Base-by-base conservation (phyloP, 1,140 invertebrate genomes). In the Fragariocoptes setiger region DNA sequence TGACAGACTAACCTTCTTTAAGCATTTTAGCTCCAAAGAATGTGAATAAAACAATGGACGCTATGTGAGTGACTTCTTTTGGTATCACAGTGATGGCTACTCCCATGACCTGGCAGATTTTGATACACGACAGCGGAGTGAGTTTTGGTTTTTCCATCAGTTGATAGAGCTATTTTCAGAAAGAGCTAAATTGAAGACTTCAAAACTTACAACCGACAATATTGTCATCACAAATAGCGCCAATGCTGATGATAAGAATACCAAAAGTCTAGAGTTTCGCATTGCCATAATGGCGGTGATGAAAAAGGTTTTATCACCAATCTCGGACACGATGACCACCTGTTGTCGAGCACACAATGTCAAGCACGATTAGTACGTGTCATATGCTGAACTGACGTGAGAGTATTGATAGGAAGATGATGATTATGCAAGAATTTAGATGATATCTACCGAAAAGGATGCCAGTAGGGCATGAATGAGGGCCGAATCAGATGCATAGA, bases 11-110 rank as follows among this genome's bases (percentile, higher is more conserved):
- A 31, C 25, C n/a, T 59, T 97, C 90, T 53, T 75, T 69, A 40
- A 99, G 58, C 90, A 97, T 97, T 67, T 95, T 97, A n/a, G 97
- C 53, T 37, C 90, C 90, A 61, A 97, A 97, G 48, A 94, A 65
- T 35, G 76, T 76, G 64, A 97, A 97, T 38, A 97, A 61, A 3
- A 71, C 70, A 21, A 83, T 88, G 44, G 85, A 94, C 40, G 79
- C 70, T 55, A 92, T 94, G 60, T 83, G 85, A 2, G 83, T 95
- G 51, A 86, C 79, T n/a, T 70, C 66, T 52, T 72, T 62, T 20
- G 86, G 85, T 52, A 88, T 78, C 46, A 83, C 65, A 39, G 42
- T 40, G 12, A 40, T 37, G 3, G 37, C 14, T 8, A 40, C 14
- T 5, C 43, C 44, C 2, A 45, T 31, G n/a, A 70, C 57, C 38